Base-by-base conservation (phyloP, 1,140 invertebrate genomes). In the Archivesica marissinica region DNA sequence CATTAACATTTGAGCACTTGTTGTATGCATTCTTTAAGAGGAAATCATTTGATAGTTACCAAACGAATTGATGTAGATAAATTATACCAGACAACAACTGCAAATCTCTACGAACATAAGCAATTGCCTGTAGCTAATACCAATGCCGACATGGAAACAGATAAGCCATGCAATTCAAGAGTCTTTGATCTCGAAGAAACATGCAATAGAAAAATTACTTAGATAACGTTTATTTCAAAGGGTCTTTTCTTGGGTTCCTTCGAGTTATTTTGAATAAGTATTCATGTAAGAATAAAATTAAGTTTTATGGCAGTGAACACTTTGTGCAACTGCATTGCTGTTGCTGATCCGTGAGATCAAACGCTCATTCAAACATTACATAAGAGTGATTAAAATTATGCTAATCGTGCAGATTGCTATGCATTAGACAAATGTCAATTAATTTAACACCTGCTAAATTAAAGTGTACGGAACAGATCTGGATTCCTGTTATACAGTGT, bases 1-100 rank as follows among this genome's bases (percentile, higher is more conserved):
- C 59, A 64, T 64, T 64, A 64, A 28, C 59, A 64, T 64, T 64
- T n/a, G n/a, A 64, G 38, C 38, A 64, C 59, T 64, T 64, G n/a
- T n/a, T n/a, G 59, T 20, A 64, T 64, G 38, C 38, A 35, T 64
- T 15, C 59, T 64, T 64, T 64, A 33, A 64, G 59, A 64, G 33
- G 28, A 6, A 64, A 64, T 64, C 59, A 7, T 35, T 6, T 30
- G 59, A 64, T 35, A 35, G 59, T 59, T 28, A 59, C 23, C 23
- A 28, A 28, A 59, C 23, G 9, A 59, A 59, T 25, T 13, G 59
- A 35, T 4, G 59, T 2, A 35, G 50, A 25, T 64, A 20, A 13
- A n/a, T n/a, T n/a, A n/a, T n/a, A n/a, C 30, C 59, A 35, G 30
- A 13, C 38, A 64, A 64, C 59, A 35, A 64, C 59, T 64, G 59